These are phyloP conservation scores for Spatulosminthurus flaviceps DNA, from an alignment of 2,888 invertebrate species.

Conservation along the genomic window DNA sequence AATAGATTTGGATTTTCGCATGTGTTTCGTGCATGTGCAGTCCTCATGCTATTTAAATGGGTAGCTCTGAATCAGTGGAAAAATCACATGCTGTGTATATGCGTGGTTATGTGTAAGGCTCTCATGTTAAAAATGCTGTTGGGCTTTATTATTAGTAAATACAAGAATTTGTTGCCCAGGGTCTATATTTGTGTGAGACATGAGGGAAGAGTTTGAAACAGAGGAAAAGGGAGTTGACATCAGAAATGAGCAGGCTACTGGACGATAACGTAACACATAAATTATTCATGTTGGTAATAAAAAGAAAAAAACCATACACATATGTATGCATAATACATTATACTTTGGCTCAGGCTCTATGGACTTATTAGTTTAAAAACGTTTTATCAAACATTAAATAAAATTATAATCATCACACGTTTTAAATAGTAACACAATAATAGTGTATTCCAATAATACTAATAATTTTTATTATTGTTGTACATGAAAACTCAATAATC, in stretches of 20 bases:
- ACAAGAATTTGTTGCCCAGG: not conserved
- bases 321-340: constrained; percentile 30
- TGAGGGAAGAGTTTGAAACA: not conserved
- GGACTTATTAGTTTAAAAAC: constrained; percentile 40
- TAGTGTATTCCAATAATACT: constrained; percentile 2
- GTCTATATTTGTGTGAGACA: constrained; percentile 1
- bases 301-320: not conserved
- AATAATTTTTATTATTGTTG: constrained; percentile 6
- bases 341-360: constrained; percentile 48
- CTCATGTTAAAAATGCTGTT: too few species aligned
- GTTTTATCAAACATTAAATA: not conserved
- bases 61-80: too few species aligned
- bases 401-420: constrained; percentile 23
- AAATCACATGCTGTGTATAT: too few species aligned
- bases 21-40: not conserved
- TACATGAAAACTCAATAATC: not conserved
- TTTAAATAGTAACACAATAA: not conserved
- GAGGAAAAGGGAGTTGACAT: constrained; percentile 11
- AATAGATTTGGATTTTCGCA: not conserved
- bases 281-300: not conserved
- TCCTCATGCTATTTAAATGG: too few species aligned
- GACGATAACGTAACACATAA: not conserved
- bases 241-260: not conserved
- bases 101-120: too few species aligned
- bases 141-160: too few species aligned